A percentile compares a stretch with the other conserved stretches of the same genome.
These are phyloP conservation scores for Beris morrisii DNA, from an alignment of 2,888 invertebrate species.

Conservation along the genomic window DNA sequence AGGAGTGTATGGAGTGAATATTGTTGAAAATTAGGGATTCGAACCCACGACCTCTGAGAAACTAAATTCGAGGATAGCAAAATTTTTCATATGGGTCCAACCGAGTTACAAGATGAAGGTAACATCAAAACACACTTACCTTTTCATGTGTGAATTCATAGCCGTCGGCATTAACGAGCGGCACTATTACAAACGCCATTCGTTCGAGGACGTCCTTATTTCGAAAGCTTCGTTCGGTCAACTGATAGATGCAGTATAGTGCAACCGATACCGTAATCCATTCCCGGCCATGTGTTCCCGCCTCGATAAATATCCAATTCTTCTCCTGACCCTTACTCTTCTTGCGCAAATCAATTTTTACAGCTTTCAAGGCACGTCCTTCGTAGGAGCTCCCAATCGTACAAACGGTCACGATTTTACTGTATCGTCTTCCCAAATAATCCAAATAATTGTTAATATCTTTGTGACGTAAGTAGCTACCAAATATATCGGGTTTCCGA, in stretches of 20 bases:
- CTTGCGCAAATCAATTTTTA: constrained; percentile 52
- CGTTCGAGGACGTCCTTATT: constrained; percentile 59
- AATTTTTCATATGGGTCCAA: too few species aligned
- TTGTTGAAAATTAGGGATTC: too few species aligned
- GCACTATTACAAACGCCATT: constrained; percentile 68
- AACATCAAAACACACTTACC: constrained; percentile 47
- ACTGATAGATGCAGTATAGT: constrained; percentile 62
- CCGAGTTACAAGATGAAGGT: background rate
- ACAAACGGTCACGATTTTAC: constrained; percentile 47
- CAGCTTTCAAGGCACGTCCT: constrained; percentile 47
- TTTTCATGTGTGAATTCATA: constrained; percentile 64
- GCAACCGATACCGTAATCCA: constrained; percentile 67
- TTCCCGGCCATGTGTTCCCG: constrained; percentile 64
- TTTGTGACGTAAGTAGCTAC: constrained; percentile 48
- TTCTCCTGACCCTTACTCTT: constrained; percentile 34
- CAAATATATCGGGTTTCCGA: constrained; percentile 47
- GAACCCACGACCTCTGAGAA: too few species aligned
- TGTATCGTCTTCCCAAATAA: constrained; percentile 46
- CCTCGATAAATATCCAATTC: constrained; percentile 53
- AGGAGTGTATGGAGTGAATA: too few species aligned
- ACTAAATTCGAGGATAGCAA: too few species aligned
- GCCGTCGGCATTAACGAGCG: constrained; percentile 72
- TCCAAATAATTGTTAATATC: constrained; percentile 53
- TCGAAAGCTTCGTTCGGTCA: constrained; percentile 58
- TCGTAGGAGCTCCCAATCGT: constrained; percentile 51